phyloP scores from a whole-genome alignment of 2,113 vertebrate species.

The Condylura cristata region DNA sequence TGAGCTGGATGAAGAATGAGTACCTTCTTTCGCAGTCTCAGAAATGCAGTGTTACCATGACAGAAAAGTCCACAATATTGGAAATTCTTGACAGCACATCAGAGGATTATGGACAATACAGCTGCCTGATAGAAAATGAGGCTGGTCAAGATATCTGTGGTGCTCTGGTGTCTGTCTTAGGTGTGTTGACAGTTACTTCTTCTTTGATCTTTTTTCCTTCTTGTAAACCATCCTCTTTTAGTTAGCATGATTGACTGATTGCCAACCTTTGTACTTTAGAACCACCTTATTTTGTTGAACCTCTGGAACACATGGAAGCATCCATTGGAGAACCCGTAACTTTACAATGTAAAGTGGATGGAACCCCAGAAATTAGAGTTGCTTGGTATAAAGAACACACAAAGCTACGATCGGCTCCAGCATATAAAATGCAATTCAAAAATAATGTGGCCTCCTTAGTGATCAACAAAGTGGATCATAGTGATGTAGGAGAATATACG shows the following conservation, averaged over 20 bases:
- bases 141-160: constrained; percentile 93
- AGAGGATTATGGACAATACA: constrained; percentile 92
- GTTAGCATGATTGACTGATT: constrained; percentile 45
- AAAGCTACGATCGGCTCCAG: constrained; percentile 94
- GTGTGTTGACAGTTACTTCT: constrained; percentile 82
- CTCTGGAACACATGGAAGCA: constrained; percentile 94
- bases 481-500: constrained; percentile 93
- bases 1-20: constrained; percentile 95
- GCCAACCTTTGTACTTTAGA: constrained; percentile 87
- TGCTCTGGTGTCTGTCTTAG: constrained; percentile 92
- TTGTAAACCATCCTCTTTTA: background rate
- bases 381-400: constrained; percentile 98
- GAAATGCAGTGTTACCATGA: constrained; percentile 93
- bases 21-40: constrained; percentile 90
- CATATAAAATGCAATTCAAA: constrained; percentile 93
- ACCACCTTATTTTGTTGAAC: constrained; percentile 93
- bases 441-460: constrained; percentile 94
- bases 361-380: constrained; percentile 97
- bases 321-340: constrained; percentile 91
- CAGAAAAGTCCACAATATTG: constrained; percentile 95
- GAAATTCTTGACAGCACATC: constrained; percentile 93
- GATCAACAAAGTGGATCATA: constrained; percentile 91
- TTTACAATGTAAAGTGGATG: constrained; percentile 94
- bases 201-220: background rate
- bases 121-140: constrained; percentile 95